Evolutionary conservation across 2,888 invertebrate genomes (phyloP).

Genomic region (Candidula unifasciata): DNA sequence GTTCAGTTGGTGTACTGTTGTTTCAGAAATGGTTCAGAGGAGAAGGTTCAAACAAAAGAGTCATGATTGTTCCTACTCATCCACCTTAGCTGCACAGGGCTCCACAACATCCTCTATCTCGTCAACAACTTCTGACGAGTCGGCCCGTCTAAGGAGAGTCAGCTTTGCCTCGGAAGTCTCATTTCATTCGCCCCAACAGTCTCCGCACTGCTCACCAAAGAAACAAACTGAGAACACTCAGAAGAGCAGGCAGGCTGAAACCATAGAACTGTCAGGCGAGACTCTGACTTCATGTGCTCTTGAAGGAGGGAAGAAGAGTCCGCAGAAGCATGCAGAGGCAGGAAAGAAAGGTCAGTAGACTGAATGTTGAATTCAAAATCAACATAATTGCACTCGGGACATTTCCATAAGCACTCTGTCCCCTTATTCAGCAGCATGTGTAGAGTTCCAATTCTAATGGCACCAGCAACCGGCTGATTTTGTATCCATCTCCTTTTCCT

Average conservation of each 20-base stretch:
- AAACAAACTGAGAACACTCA: constrained; percentile 42
- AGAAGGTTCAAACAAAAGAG: constrained; percentile 42
- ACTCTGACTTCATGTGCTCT: constrained; percentile 49
- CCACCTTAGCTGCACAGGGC: constrained; percentile 9
- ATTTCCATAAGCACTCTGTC: too few species aligned
- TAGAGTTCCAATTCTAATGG: too few species aligned
- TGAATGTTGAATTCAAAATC: too few species aligned
- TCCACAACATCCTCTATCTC: constrained; percentile 32
- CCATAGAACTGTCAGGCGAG: constrained; percentile 60
- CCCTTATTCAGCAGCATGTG: too few species aligned
- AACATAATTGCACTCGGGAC: too few species aligned
- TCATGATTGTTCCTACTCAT: constrained; percentile 14
- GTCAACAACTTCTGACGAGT: constrained; percentile 48
- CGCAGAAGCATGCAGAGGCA: not conserved
- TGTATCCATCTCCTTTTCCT: too few species aligned
- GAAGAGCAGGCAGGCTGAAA: constrained; percentile 41
- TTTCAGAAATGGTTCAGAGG: constrained; percentile 46
- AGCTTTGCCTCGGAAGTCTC: constrained; percentile 77
- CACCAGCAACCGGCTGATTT: too few species aligned
- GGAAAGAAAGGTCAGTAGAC: not conserved
- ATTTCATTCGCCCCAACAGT: constrained; percentile 72
- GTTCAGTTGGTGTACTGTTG: too few species aligned
- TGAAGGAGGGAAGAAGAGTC: not conserved
- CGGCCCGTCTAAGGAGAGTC: constrained; percentile 68
- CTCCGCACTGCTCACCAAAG: constrained; percentile 65